Evolutionary conservation across 2,888 invertebrate species (phyloP).

Genomic region (Abscondita cerata): DNA sequence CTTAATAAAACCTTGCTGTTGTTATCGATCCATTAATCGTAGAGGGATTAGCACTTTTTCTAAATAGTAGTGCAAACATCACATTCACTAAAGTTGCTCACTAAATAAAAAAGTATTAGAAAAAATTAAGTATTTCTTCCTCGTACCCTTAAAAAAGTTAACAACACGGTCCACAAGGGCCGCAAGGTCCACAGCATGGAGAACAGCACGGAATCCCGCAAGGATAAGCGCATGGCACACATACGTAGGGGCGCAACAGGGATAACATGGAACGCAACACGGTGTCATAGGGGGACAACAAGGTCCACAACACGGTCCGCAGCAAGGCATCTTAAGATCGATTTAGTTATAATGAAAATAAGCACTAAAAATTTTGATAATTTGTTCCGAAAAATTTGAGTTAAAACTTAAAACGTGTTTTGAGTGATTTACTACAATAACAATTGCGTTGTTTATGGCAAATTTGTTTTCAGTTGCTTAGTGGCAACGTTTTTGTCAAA

Average conservation of each 20-base stretch:
- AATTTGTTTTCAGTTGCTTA: constrained; percentile 6
- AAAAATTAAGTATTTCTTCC: no score
- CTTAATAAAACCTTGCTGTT: no score
- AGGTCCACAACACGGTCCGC: constrained; percentile 36
- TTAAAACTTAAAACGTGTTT: constrained; percentile 11
- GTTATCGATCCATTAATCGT: no score
- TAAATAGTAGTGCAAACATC: no score
- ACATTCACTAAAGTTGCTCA: no score
- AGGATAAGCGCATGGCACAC: constrained; percentile 33
- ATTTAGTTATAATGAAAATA: constrained; percentile 2
- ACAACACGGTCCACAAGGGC: constrained; percentile 19
- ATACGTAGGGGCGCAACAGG: constrained; percentile 23
- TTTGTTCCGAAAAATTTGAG: constrained; percentile 20
- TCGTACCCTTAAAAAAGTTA: no score
- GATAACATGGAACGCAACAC: constrained; percentile 38
- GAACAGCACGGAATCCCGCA: constrained; percentile 34
- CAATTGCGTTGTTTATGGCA: background rate
- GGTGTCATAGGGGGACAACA: constrained; percentile 35
- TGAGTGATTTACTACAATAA: background rate
- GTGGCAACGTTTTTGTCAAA: background rate
- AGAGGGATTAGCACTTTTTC: no score
- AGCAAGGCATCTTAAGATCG: constrained; percentile 36
- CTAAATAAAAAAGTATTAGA: no score
- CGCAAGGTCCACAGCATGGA: constrained; percentile 21
- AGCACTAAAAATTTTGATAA: background rate